These are phyloP conservation scores for Solenopsis fugax DNA, from an alignment of 1,140 invertebrate species.

Conservation along the genomic window DNA sequence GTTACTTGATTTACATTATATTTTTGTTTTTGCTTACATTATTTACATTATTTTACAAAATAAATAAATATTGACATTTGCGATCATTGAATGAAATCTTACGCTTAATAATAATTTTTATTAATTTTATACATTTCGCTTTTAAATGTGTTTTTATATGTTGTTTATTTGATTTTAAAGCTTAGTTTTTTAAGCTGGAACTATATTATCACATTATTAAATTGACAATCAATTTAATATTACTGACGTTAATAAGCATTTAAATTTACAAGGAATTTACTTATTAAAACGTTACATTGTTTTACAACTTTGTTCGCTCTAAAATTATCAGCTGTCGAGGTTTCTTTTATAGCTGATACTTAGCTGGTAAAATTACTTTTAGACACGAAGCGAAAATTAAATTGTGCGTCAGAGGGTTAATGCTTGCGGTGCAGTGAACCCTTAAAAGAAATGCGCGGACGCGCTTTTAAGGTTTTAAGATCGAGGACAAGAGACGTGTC, in stretches of 20 bases:
- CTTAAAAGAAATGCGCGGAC: conserved; percentile 50
- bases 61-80: neutral
- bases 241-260: neutral
- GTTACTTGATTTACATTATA: neutral
- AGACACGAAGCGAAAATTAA: neutral
- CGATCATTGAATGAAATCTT: neutral
- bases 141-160: too few relatives aligned
- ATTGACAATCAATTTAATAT: neutral
- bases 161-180: too few relatives aligned
- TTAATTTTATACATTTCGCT: neutral
- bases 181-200: neutral
- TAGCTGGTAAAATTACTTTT: conserved; percentile 9
- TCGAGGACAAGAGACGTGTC: conserved; percentile 41
- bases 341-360: neutral
- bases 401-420: conserved; percentile 6
- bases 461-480: conserved; percentile 73
- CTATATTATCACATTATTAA: neutral
- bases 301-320: neutral
- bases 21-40: neutral
- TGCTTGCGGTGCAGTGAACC: neutral
- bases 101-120: neutral
- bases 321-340: neutral
- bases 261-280: neutral
- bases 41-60: neutral
- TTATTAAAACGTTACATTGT: neutral